These are phyloP conservation scores for Ammospiza caudacuta DNA, from an alignment of 2,113 vertebrate genomes.

Conservation along the genomic window DNA sequence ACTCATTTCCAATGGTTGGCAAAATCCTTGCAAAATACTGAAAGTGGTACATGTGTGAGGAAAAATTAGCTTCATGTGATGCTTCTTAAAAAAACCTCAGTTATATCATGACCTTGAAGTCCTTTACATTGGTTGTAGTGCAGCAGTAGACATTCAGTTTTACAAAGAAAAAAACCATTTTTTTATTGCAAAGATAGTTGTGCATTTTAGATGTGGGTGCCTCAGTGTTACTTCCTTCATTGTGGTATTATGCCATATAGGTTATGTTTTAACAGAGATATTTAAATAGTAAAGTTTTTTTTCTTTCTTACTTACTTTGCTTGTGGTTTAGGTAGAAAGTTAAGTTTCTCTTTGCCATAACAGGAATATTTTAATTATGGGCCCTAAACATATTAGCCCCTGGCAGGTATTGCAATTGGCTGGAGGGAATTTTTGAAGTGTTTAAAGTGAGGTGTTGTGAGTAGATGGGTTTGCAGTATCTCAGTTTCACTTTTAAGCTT, in stretches of 20 bases:
- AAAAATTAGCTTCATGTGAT: not conserved
- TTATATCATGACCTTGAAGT: not conserved
- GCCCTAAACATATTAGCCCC: conserved; percentile 6
- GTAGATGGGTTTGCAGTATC: not conserved
- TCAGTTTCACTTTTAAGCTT: not conserved
- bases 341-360: not conserved
- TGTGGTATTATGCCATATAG: not conserved
- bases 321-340: not conserved
- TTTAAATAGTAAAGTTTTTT: not conserved
- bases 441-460: not conserved
- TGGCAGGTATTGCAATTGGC: not conserved
- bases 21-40: not conserved
- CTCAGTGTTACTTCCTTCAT: not conserved
- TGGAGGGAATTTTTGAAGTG: not conserved
- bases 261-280: not conserved
- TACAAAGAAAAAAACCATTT: not conserved
- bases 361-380: not conserved
- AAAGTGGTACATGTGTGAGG: not conserved
- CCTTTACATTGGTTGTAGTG: not conserved
- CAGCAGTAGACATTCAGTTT: not conserved
- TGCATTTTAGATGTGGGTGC: not conserved
- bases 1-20: not conserved
- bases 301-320: not conserved
- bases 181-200: not conserved
- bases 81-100: not conserved